Evolutionary conservation across 2,888 invertebrate genomes (phyloP).

Genomic region (Tyria jacobaeae): DNA sequence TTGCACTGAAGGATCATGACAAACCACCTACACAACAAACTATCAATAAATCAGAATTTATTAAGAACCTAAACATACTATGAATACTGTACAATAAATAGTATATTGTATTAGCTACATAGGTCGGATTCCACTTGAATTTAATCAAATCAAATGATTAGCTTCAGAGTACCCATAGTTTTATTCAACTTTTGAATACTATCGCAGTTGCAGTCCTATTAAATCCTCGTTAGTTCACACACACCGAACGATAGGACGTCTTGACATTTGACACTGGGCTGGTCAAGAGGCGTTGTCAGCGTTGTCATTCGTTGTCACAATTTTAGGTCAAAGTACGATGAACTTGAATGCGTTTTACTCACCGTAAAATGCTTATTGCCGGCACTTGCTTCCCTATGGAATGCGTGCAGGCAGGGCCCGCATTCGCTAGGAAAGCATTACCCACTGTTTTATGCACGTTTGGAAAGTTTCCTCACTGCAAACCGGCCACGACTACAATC

Average conservation of each 20-base stretch:
- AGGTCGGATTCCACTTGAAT: not conserved
- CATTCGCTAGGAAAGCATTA: slow-evolving; percentile 85
- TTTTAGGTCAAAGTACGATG: slow-evolving; percentile 85
- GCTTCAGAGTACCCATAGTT: not conserved
- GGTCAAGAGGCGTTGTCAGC: slow-evolving; percentile 56
- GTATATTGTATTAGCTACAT: not conserved
- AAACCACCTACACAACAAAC: too few relatives aligned
- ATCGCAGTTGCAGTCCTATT: slow-evolving; percentile 39
- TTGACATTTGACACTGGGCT: slow-evolving; percentile 70
- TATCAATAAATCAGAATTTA: not conserved
- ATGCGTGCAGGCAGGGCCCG: slow-evolving; percentile 83
- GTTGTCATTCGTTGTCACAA: slow-evolving; percentile 62
- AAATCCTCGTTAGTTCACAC: slow-evolving; percentile 50
- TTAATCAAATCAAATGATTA: too few relatives aligned
- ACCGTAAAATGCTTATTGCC: slow-evolving; percentile 86
- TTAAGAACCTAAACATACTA: not conserved
- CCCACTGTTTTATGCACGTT: slow-evolving; percentile 84
- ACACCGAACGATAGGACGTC: slow-evolving; percentile 45
- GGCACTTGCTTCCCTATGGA: slow-evolving; percentile 84
- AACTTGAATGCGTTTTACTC: slow-evolving; percentile 83
- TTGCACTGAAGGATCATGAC: too few relatives aligned
- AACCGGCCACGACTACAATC: slow-evolving; percentile 86
- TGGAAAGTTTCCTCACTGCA: slow-evolving; percentile 84
- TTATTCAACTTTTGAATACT: not conserved
- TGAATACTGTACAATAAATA: not conserved